phyloP scores from a whole-genome alignment of 2,113 vertebrate species.

The Seriola rivoliana region DNA sequence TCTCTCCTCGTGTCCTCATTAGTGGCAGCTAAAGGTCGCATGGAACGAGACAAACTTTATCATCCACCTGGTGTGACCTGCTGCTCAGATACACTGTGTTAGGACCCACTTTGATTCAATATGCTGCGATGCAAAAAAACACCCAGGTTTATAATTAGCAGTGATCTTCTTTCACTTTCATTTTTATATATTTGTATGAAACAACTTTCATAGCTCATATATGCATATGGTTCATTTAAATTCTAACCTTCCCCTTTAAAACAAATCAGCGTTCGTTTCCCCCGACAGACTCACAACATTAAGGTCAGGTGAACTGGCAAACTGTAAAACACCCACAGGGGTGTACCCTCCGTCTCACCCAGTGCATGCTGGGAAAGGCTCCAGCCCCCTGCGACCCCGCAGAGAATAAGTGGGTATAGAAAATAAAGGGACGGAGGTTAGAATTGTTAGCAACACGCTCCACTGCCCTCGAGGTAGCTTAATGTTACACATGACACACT shows the following conservation, averaged over 20 bases:
- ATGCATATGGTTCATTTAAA: too few relatives aligned
- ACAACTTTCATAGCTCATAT: background rate
- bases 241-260: background rate
- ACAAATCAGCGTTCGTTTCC: background rate
- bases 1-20: constrained; percentile 60
- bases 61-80: constrained; percentile 11
- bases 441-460: background rate
- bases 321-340: background rate
- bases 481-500: background rate
- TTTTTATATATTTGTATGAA: background rate
- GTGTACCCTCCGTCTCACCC: background rate
- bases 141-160: background rate
- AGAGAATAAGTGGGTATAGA: background rate
- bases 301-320: background rate
- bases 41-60: constrained; percentile 31
- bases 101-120: background rate
- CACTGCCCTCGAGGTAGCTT: background rate
- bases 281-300: background rate
- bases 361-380: constrained; percentile 32
- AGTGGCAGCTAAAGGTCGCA: constrained; percentile 53
- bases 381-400: too few relatives aligned
- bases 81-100: background rate
- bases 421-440: background rate
- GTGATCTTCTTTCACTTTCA: background rate
- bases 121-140: background rate